Evolutionary conservation across 1,140 invertebrate species (phyloP).

Genomic region (Venustaconcha ellipsiformis): DNA sequence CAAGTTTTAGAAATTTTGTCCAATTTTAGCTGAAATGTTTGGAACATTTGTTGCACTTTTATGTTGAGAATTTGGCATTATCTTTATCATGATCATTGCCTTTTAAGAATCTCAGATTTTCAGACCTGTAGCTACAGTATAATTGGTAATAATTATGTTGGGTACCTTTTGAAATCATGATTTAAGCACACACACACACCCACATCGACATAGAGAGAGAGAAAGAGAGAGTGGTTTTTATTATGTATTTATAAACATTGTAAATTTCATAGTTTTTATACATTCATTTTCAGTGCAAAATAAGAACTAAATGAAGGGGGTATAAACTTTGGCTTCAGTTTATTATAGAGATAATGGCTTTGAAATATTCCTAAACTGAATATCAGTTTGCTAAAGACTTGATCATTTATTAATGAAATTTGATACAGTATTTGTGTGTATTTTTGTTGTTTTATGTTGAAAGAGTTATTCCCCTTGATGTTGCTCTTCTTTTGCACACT

Average conservation of each 20-base stretch:
- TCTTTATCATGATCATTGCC: not conserved
- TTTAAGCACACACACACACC: not conserved
- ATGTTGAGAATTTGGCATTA: not conserved
- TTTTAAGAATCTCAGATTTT: conserved; percentile 23
- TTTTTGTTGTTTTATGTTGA: not conserved
- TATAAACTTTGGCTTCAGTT: not conserved
- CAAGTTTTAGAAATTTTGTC: not conserved
- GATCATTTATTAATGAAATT: not conserved
- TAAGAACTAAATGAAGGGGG: not conserved
- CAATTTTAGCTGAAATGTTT: not conserved
- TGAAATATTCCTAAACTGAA: not conserved
- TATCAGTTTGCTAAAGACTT: not conserved
- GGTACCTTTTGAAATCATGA: conserved; percentile 15
- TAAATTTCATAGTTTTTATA: not conserved
- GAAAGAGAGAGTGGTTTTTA: not conserved
- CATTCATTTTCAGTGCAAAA: not conserved
- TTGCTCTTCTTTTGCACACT: not conserved
- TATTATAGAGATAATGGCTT: not conserved
- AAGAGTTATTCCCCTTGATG: not conserved
- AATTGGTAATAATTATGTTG: conserved; percentile 34
- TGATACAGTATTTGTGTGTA: not conserved
- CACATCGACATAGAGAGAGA: not conserved
- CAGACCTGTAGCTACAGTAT: conserved; percentile 23
- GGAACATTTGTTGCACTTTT: conserved; percentile 1
- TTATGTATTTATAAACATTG: not conserved